phyloP scores from a whole-genome alignment of 2,113 vertebrate species.

The Campylomormyrus tamandua region DNA sequence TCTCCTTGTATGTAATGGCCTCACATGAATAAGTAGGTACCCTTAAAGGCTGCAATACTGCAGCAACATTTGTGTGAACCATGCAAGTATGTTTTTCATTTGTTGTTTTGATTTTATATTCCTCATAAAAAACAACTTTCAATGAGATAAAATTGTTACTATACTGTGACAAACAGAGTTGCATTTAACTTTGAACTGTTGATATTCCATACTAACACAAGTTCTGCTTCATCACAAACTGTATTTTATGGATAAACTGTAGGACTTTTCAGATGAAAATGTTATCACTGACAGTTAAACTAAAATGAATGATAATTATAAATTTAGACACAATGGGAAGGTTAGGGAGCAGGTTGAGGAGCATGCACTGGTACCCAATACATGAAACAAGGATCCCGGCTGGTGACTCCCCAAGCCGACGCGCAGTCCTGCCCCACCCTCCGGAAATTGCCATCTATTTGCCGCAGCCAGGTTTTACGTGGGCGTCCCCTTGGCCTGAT shows the following conservation, averaged over 20 bases:
- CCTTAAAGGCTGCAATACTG: constrained; percentile 9
- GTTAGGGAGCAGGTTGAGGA: background rate
- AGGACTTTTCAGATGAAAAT: background rate
- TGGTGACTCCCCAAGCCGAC: background rate
- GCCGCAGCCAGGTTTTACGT: background rate
- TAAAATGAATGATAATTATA: background rate
- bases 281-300: background rate
- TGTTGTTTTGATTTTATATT: background rate
- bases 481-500: background rate
- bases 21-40: constrained; percentile 36
- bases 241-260: background rate
- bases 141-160: background rate
- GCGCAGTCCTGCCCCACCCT: background rate
- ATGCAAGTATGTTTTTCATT: background rate
- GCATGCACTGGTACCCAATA: background rate
- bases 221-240: background rate
- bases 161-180: background rate
- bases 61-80: background rate
- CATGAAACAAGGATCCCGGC: background rate
- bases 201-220: background rate
- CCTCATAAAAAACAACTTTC: background rate
- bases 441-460: background rate
- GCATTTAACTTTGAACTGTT: background rate
- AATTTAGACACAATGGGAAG: background rate
- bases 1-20: constrained; percentile 25